Base-by-base conservation (phyloP, 2,113 vertebrate genomes). In the Pristiophorus japonicus region DNA sequence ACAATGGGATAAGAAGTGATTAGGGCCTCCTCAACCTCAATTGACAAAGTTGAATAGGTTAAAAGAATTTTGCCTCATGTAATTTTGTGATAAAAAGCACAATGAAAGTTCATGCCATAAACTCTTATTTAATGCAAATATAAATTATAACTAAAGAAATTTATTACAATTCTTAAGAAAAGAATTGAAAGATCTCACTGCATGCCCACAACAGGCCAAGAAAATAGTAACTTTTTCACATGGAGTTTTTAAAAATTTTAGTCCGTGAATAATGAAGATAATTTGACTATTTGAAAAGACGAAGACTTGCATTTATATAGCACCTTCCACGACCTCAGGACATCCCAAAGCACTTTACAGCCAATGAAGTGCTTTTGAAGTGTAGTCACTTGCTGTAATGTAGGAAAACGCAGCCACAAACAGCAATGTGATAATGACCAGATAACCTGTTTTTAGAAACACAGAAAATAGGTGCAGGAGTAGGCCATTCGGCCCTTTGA, bases 81-180 rank as follows among this genome's bases (percentile, higher is more conserved):
- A 65, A 93, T 66, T 93, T 93, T 42, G 51, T 93, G 91, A 65
- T 66, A 93, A 38, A 38, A 24, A 93, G 81, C 38, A 85, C 42
- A 85, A 85, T 85, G 45, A 47, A 85, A 84, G 6, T 8, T 45
- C 45, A 85, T 45, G 18, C 3, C 20, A 22, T 47, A 47, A 85
- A 47, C 34, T 66, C 14, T 66, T 66, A 24, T 66, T 42, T 8
- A 20, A 24, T 45, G n/a, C 62, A 93, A 16, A 38, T n/a, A 63
- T 92, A 38, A 42, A 67, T 12, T 67, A 24, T 66, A 11, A 66
- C 20, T 45, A 42, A n/a, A 51, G 6, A 62, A 22, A 93, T 27
- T 38, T 5, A 90, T 11, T 90, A 11, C 47, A 90, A 3, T 92
- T 22, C 16, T 93, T 88, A n/a, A 66, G 7, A 63, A 2, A 38